These are phyloP conservation scores for Drosophila anomalata DNA, from an alignment of 2,888 invertebrate genomes.

Conservation along the genomic window DNA sequence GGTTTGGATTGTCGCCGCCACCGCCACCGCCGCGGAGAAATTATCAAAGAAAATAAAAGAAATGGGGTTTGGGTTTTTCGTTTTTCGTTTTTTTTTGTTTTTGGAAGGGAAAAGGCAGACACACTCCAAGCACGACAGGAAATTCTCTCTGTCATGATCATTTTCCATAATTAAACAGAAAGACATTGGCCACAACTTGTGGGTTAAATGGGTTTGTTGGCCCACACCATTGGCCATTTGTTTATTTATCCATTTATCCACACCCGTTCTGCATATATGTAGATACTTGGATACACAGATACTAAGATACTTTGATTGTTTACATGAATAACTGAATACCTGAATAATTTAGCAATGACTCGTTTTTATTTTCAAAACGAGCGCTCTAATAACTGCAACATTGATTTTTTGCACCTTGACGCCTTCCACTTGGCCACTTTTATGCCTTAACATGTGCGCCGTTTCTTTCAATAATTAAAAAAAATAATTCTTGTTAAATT, in stretches of 20 bases:
- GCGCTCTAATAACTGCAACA: conserved; percentile 81
- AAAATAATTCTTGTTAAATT: background rate
- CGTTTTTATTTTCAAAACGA: conserved; percentile 59
- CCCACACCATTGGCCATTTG: conserved; percentile 44
- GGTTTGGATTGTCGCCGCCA: conserved; percentile 45
- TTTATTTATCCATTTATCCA: background rate
- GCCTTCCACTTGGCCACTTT: background rate
- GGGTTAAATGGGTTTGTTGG: conserved; percentile 81
- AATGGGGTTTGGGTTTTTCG: conserved; percentile 3
- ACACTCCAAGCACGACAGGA: conserved; percentile 58
- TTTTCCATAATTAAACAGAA: conserved; percentile 80
- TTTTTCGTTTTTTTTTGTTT: background rate
- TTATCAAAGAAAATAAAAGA: conserved; percentile 79
- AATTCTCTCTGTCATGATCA: conserved; percentile 79
- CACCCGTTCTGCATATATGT: background rate
- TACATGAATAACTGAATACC: conserved; percentile 1
- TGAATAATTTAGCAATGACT: conserved; percentile 67
- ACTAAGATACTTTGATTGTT: background rate
- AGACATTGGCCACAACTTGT: conserved; percentile 73
- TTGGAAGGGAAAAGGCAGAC: conserved; percentile 25
- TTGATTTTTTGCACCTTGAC: conserved; percentile 63
- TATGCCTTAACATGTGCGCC: background rate
- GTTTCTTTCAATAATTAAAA: background rate
- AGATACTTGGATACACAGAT: conserved; percentile 5
- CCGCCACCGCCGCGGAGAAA: conserved; percentile 60